Conservation (phyloP, 2,113 vertebrate species). For the Narcine bancroftii region DNA sequence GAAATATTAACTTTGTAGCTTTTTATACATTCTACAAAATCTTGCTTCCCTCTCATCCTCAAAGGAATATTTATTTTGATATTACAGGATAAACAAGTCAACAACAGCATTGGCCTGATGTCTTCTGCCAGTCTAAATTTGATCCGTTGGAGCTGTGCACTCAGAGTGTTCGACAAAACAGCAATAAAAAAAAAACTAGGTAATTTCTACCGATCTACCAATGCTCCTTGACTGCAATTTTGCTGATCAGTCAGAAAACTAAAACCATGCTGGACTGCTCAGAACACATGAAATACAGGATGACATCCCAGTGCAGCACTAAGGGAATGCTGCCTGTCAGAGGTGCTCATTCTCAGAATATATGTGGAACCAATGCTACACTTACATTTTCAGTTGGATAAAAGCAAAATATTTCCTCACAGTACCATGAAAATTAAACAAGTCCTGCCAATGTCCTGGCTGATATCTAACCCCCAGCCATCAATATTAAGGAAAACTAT, state of each 20-base stretch:
- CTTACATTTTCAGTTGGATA: neutral
- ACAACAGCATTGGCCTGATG: neutral
- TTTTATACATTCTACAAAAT: no score
- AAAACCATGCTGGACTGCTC: neutral
- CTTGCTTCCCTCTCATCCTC: neutral
- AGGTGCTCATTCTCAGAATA: neutral
- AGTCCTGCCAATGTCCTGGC: neutral
- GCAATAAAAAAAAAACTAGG: neutral
- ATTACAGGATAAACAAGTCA: neutral
- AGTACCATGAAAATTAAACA: neutral
- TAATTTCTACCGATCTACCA: neutral
- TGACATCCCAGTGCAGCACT: neutral
- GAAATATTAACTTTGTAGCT: no score
- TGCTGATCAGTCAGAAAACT: neutral
- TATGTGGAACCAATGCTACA: neutral
- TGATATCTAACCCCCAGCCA: neutral
- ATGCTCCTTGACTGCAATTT: neutral
- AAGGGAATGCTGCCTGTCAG: neutral
- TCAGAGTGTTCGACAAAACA: neutral
- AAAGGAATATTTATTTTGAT: neutral
- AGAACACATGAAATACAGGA: neutral
- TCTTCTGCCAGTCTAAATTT: neutral
- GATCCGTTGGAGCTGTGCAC: neutral
- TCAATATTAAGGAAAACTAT: neutral
- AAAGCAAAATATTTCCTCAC: neutral